These are phyloP conservation scores for Phainopepla nitens DNA, from an alignment of 2,113 vertebrate species.

Conservation along the genomic window DNA sequence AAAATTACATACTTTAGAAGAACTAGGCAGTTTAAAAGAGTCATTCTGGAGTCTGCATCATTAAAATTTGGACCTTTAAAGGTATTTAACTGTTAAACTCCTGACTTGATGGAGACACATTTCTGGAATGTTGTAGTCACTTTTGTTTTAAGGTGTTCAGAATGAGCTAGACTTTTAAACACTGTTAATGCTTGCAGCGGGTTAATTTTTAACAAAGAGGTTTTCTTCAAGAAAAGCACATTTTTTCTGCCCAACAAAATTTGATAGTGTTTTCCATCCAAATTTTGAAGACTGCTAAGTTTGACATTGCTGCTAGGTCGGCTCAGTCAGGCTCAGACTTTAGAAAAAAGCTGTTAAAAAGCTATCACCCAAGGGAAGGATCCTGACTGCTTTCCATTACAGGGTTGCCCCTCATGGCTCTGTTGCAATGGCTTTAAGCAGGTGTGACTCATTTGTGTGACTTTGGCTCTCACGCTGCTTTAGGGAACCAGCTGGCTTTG, in stretches of 20 bases:
- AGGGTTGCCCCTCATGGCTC: not conserved
- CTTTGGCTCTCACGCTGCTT: not conserved
- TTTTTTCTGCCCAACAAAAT: constrained; percentile 2
- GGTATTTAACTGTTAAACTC: constrained; percentile 31
- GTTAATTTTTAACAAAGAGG: constrained; percentile 34
- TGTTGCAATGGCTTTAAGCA: not conserved
- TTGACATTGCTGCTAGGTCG: not conserved
- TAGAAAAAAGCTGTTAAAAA: not conserved
- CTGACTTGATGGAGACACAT: not conserved
- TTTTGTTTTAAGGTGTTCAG: constrained; percentile 13
- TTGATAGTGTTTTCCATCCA: not conserved
- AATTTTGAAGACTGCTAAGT: not conserved
- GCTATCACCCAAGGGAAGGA: not conserved
- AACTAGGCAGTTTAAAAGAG: not conserved
- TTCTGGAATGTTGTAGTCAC: constrained; percentile 28
- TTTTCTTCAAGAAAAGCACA: not conserved
- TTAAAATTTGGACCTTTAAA: constrained; percentile 34
- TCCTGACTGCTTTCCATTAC: not conserved
- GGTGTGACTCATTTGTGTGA: not conserved
- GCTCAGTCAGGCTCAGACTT: not conserved
- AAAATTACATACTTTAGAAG: not conserved
- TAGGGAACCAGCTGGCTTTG: not conserved
- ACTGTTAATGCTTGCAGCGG: not conserved
- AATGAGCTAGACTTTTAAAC: constrained; percentile 20
- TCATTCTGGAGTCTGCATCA: not conserved